Evolutionary conservation across 2,888 invertebrate genomes (phyloP).

Genomic region (Tipula vernalis): DNA sequence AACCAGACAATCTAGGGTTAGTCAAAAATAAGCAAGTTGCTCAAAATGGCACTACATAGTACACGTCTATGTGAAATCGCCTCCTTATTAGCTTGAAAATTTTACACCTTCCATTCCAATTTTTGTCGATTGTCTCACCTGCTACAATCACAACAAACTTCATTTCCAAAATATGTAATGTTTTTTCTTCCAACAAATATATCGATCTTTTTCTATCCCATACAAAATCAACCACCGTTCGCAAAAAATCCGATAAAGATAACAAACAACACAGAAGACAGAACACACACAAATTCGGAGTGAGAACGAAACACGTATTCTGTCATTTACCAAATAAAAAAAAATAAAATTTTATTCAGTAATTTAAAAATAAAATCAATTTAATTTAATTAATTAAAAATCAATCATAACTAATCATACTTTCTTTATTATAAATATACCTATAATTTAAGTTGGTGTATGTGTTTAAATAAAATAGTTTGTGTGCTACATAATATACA

Average conservation of each 20-base stretch:
- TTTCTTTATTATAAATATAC: background rate
- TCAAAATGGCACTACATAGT: background rate
- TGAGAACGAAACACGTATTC: background rate
- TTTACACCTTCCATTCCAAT: background rate
- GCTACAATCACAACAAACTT: background rate
- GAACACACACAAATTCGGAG: background rate
- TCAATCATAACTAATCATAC: background rate
- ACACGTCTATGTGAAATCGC: background rate
- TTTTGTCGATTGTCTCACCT: background rate
- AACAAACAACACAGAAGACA: background rate
- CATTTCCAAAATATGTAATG: background rate
- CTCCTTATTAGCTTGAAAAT: background rate
- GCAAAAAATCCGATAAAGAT: background rate
- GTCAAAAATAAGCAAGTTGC: background rate
- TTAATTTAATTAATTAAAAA: background rate
- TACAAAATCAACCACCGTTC: background rate
- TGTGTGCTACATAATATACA: background rate
- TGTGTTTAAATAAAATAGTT: background rate
- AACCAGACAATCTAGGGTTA: too few species aligned
- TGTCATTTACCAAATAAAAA: background rate
- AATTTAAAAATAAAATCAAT: background rate
- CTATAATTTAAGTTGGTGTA: background rate
- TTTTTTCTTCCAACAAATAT: background rate
- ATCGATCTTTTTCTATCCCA: background rate
- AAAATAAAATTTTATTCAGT: background rate